Percentiles rank a stretch among this genome's conserved stretches.
phyloP scores from a whole-genome alignment of 2,113 vertebrate genomes.

The Actinemys pallida region DNA sequence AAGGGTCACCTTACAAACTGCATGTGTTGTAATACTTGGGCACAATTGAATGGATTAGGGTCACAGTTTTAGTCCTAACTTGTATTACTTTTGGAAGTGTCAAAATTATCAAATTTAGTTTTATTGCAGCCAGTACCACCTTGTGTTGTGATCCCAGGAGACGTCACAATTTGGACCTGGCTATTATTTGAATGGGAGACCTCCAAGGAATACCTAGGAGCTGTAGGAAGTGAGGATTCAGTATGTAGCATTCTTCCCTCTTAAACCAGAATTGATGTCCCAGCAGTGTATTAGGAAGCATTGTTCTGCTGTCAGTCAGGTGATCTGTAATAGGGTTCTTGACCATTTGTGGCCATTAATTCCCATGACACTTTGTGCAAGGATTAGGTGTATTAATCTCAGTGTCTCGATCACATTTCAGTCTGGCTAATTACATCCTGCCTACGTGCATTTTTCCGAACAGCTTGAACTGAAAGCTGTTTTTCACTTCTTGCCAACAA shows the following conservation, averaged over 20 bases:
- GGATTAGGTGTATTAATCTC: background rate
- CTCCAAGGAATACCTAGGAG: background rate
- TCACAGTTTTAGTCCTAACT: background rate
- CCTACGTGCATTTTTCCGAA: background rate
- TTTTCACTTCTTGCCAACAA: background rate
- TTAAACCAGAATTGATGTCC: background rate
- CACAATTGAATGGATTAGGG: background rate
- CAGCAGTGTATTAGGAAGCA: background rate
- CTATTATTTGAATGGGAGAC: background rate
- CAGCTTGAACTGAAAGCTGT: background rate
- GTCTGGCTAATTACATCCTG: rapidly evolving
- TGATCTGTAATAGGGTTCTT: rapidly evolving
- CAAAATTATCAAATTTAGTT: background rate
- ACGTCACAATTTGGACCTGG: background rate
- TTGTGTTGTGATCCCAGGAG: background rate
- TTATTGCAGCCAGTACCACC: background rate
- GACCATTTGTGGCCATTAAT: rapidly evolving
- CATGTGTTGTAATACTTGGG: background rate
- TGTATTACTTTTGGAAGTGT: background rate
- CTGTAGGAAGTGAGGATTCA: background rate
- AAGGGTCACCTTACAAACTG: background rate
- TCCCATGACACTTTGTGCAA: background rate
- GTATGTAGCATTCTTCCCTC: background rate
- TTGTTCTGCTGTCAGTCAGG: rapidly evolving
- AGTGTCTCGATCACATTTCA: background rate